These are phyloP conservation scores for Orussus abietinus DNA, from an alignment of 1,140 invertebrate species.

Conservation along the genomic window DNA sequence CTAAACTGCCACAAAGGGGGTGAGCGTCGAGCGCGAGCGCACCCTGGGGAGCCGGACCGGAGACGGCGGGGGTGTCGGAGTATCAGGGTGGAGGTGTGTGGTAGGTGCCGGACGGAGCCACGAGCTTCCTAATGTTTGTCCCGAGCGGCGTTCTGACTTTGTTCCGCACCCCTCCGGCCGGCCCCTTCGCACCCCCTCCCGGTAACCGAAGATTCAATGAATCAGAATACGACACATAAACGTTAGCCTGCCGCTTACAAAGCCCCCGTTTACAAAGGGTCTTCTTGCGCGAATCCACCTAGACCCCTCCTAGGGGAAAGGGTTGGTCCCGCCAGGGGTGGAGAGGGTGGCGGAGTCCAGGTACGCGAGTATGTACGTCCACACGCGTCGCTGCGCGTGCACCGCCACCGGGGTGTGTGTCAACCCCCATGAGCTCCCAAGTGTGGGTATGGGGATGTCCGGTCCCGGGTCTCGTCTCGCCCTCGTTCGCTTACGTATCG, in stretches of 20 bases:
- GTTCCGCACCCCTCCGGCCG: slow-evolving; percentile 1
- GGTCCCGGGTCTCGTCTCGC: not conserved
- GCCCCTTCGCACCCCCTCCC: not conserved
- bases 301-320: slow-evolving; percentile 5
- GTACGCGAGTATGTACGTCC: no score
- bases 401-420: no score
- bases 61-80: no score
- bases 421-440: no score
- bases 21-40: no score
- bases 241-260: slow-evolving; percentile 6
- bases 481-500: slow-evolving; percentile 4
- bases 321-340: no score
- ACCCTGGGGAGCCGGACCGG: no score
- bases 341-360: no score
- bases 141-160: slow-evolving; percentile 17
- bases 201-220: slow-evolving; percentile 39
- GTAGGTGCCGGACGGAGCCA: no score
- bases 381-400: no score
- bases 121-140: slow-evolving; percentile 26
- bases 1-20: slow-evolving; percentile 51
- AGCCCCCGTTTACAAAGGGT: slow-evolving; percentile 14
- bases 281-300: slow-evolving; percentile 14
- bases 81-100: no score
- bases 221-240: slow-evolving; percentile 30
- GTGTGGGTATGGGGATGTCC: no score